Evolutionary conservation across 1,140 invertebrate genomes (phyloP), one percentile per base, ranked within the genome.

Genomic region (Trachymyrmex cornetzi): DNA sequence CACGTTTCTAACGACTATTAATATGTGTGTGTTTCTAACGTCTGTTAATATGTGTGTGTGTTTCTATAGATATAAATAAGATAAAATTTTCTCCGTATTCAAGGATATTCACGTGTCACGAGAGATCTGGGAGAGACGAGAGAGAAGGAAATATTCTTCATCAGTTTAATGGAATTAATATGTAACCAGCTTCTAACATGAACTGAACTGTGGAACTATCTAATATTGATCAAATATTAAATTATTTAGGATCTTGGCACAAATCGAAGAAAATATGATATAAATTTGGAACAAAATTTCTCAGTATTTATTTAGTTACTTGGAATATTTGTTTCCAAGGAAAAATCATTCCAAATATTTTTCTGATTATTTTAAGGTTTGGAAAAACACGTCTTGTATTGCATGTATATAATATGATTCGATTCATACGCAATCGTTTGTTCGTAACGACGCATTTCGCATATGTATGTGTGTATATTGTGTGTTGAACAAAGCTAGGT

Each of bases 61-160:
- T 55, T 11, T 63, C 22, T 27, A n/a, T 24, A 48, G 63, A 69
- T 16, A 24, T 1, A 67, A 64, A 50, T 88, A 88, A 88, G 87
- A 87, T 88, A 77, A 69, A 57, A 71, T 67, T 24, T 75, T 87
- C 53, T 48, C 11, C 5, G 14, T 61, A 48, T 55, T 77, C 53
- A 61, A 53, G 50, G 22, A 69, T 38, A 67, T 87, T 69, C 48
- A 27, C 14, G 27, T 38, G 55, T 63, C 38, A 61, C 14, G 22
- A 48, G 48, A 84, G 19, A 16, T n/a, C 30, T 16, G 24, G 14
- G 34, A 59, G 22, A 27, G 14, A 38, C 4, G 48, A 19, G 19
- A 19, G 19, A 2, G 16, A 24, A 71, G 44, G 48, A 69, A 38
- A 55, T 30, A 55, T 63, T 61, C 1, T 11, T n/a, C 34, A 16